phyloP scores from a whole-genome alignment of 2,797 vertebrate genomes.

The Cottoperca gobio region DNA sequence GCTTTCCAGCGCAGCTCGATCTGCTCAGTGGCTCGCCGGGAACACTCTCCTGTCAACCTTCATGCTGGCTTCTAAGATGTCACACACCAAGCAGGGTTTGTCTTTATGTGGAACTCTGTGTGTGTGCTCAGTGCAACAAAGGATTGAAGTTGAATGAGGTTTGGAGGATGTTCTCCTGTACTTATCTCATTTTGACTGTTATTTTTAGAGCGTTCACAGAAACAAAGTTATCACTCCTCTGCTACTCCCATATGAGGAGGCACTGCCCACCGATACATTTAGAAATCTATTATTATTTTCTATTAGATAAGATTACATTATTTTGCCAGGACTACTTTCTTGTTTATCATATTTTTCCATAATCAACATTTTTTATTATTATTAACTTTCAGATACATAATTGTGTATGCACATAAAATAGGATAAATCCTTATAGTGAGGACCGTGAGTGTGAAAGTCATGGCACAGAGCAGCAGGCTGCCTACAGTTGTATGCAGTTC shows the following conservation, averaged over 20 bases:
- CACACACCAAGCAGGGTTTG: constrained; percentile 20
- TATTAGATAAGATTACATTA: background rate
- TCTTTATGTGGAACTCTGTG: constrained; percentile 21
- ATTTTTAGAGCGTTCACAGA: constrained; percentile 44
- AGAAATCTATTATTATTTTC: constrained; percentile 4
- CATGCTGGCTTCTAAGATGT: constrained; percentile 46
- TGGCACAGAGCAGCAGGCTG: background rate
- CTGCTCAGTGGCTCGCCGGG: constrained; percentile 35
- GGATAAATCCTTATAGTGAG: background rate
- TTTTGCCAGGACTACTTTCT: too few relatives aligned
- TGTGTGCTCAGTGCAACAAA: background rate
- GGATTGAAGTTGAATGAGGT: background rate
- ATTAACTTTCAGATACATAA: too few relatives aligned
- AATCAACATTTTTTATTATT: background rate
- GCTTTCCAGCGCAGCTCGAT: constrained; percentile 49
- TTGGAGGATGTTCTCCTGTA: constrained; percentile 4
- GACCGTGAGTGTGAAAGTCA: background rate
- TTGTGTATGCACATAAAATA: too few relatives aligned
- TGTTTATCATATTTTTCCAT: background rate
- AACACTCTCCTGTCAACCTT: constrained; percentile 53
- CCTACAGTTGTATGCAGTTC: background rate
- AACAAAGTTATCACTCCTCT: constrained; percentile 32
- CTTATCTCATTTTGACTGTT: constrained; percentile 28
- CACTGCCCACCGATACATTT: background rate
- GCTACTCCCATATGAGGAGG: constrained; percentile 28